These are phyloP conservation scores for Montipora sp. DNA, from an alignment of 64 coral and sea anemone genomes.

Conservation along the genomic window DNA sequence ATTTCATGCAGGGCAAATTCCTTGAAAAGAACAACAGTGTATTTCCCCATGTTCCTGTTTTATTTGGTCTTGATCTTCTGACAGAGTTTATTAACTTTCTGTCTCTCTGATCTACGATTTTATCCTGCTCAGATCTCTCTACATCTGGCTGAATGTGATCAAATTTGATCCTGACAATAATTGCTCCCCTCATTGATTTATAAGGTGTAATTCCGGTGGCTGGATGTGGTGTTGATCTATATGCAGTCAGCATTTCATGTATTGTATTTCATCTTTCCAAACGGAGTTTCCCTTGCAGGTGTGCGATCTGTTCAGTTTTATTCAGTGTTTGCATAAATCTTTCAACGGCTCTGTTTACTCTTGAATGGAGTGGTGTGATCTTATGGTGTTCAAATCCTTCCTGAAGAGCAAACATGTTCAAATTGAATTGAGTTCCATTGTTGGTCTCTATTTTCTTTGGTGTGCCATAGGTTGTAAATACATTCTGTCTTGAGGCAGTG, in stretches of 20 bases:
- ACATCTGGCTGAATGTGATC: no score
- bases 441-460: constrained; percentile 36
- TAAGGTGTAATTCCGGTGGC: constrained; percentile 59
- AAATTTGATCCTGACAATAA: no score
- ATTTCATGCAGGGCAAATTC: no score
- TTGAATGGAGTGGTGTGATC: constrained; percentile 45
- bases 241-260: constrained; percentile 63
- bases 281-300: constrained; percentile 49
- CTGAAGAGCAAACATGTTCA: constrained; percentile 29
- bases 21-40: no score
- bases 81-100: no score
- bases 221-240: constrained; percentile 62
- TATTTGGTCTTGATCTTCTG: no score
- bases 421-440: constrained; percentile 1
- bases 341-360: constrained; percentile 64
- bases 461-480: constrained; percentile 52
- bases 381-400: constrained; percentile 70
- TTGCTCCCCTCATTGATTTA: no score
- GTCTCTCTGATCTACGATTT: no score
- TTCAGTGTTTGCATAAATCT: constrained; percentile 70
- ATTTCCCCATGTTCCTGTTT: no score
- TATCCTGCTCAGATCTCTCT: no score
- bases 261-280: constrained; percentile 32
- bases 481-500: no score
- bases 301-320: constrained; percentile 68